Evolutionary conservation across 2,113 vertebrate species (phyloP), one percentile per base, ranked within the genome.

Genomic region (Pavo muticus): DNA sequence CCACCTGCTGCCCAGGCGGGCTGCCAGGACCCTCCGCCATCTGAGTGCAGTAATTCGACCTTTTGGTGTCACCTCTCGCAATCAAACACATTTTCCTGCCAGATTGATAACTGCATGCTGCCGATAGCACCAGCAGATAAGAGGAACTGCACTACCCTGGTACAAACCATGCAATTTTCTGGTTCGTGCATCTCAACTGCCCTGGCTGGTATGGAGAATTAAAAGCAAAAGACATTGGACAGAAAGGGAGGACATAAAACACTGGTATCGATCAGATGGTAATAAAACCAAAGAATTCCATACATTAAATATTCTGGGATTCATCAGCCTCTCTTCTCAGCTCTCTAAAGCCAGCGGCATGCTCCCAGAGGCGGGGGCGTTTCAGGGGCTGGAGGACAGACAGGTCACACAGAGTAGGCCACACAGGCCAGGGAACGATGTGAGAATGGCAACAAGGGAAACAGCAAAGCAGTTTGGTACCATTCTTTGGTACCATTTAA

Each of bases 1-100:
- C 98, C 98, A 98, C 95, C 98, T 98, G 97, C 97, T 98, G 98
- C 88, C 93, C 71, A 87, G 2, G 8, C 23, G 3, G 70, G 88
- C 74, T 61, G 97, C 25, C 88, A 78, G 82, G 32, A 54, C 52
- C 52, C 54, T 57, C 54, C 10, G 10, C 10, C 54, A 30, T 16
- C 54, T 11, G 17, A 20, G 50, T 37, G 64, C 50, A 45, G 24
- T 11, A 47, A 39, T 56, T 77, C 39, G 47, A 40, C 39, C 60
- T 79, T 40, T 68, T 2, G 2, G 48, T 23, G 61, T 74, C 91
- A 14, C 14, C 21, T 61, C 47, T 27, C 7, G 8, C 25, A 47
- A 48, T 29, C 75, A 71, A 77, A 29, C 54, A 27, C 16, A 52
- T 44, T 84, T 85, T 77, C n/a, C 77, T 71, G 39, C 60, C 94